Evolutionary conservation across 2,113 vertebrate species (phyloP).

Genomic region (Amphiprion ocellaris): DNA sequence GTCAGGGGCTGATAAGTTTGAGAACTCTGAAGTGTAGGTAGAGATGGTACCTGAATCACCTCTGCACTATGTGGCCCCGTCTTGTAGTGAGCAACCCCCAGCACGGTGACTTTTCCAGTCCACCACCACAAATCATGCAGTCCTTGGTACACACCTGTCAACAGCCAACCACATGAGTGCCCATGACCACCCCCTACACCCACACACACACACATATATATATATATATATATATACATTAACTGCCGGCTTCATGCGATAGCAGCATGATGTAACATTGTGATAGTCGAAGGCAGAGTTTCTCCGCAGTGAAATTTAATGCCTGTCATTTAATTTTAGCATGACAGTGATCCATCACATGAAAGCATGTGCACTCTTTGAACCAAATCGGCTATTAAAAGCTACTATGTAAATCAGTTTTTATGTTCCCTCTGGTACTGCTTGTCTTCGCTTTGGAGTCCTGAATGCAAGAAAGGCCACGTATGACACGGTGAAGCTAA

Average conservation of each 20-base stretch:
- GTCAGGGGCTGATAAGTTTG: too few species aligned
- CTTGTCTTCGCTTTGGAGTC: background rate
- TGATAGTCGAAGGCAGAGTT: background rate
- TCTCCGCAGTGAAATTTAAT: slow-evolving; percentile 1
- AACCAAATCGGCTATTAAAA: slow-evolving; percentile 1
- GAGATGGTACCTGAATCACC: too few species aligned
- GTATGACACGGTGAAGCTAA: background rate
- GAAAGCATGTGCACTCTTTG: background rate
- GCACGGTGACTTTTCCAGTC: too few species aligned
- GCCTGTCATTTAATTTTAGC: background rate
- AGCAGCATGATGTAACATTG: background rate
- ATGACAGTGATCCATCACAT: slow-evolving; percentile 11
- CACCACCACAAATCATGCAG: too few species aligned
- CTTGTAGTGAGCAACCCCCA: too few species aligned
- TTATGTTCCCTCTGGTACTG: background rate
- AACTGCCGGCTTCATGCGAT: slow-evolving; percentile 20
- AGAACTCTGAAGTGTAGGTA: too few species aligned
- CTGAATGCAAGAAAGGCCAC: background rate
- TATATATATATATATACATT: background rate
- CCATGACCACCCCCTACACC: background rate
- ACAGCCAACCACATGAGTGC: background rate
- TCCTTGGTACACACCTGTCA: too few species aligned
- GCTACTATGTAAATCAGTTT: background rate
- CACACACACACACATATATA: background rate
- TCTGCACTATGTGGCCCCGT: too few species aligned